Base-by-base conservation (phyloP, 2,888 invertebrate genomes). In the Tetheella fluctuosa region DNA sequence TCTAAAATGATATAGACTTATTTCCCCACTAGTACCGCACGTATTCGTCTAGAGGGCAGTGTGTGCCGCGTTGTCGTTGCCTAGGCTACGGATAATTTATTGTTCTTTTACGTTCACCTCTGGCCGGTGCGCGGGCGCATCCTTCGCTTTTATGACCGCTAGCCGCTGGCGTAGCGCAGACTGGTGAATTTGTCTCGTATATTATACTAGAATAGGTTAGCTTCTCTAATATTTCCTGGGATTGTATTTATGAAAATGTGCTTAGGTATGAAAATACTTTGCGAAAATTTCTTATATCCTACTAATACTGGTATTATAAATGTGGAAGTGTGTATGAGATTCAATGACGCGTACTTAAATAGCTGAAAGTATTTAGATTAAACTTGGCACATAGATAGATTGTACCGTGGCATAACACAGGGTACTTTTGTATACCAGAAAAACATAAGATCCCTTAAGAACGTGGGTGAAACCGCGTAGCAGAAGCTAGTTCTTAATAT, bases 51-150 rank as follows among this genome's bases (percentile, higher is more conserved):
- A 20, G 17, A 48, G 48, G 20, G 48, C 48, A 20, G 23, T 42
- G 39, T 48, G 48, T 48, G 48, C 48, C 39, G 39, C 55, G 56
- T 52, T 48, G 58, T 56, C 58, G 61, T 55, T 60, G 60, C 23
- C 60, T 59, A 60, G 61, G 62, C 37, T 59, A 60, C 71, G 62
- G 64, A 62, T 75, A 73, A 80, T 80, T 78, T 81, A 80, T 79
- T 70, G 71, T 67, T 68, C 69, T 73, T 73, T 74, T 70, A 68
- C 73, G 65, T 71, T 74, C 70, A 64, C 69, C 74, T 71, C 70
- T 70, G 70, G 65, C 68, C 67, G 64, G 64, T 64, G 48, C 48
- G 48, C 48, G 20, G 60, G 75, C 67, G 69, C 74, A 75, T 75
- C 76, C 65, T 69, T 64, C 70, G 65, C 74, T 66, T 71, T 74